phyloP scores from a whole-genome alignment of 1,140 invertebrate genomes.

The Papilio machaon region DNA sequence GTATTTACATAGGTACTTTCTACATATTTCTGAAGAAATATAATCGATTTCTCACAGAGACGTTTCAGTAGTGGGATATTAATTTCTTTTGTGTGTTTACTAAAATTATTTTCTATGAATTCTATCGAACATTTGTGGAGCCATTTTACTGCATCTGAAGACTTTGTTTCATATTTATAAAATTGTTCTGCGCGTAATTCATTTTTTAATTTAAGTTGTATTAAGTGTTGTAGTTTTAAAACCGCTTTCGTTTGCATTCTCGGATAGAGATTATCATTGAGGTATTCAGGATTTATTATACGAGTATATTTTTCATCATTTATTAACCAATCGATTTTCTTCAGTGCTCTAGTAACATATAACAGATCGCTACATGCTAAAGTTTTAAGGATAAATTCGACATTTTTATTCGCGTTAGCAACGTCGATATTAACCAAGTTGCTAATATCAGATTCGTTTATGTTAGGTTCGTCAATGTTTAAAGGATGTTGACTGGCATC shows the following conservation, averaged over 20 bases:
- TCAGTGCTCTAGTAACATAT: constrained; percentile 63
- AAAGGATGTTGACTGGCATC: constrained; percentile 41
- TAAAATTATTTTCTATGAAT: constrained; percentile 56
- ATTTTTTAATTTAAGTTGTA: constrained; percentile 58
- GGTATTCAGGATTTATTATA: constrained; percentile 64
- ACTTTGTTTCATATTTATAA: constrained; percentile 54
- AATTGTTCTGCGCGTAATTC: constrained; percentile 59
- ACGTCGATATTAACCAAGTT: constrained; percentile 67
- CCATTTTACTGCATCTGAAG: constrained; percentile 59
- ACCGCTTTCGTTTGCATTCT: constrained; percentile 59
- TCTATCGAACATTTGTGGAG: constrained; percentile 58
- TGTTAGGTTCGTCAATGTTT: constrained; percentile 34
- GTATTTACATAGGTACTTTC: constrained; percentile 41
- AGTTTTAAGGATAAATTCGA: constrained; percentile 60
- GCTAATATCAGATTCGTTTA: constrained; percentile 50
- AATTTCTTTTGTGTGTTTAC: constrained; percentile 49
- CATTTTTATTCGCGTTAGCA: constrained; percentile 55
- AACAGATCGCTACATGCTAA: constrained; percentile 60
- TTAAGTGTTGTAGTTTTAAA: constrained; percentile 55
- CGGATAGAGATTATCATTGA: constrained; percentile 57
- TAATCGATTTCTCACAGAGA: constrained; percentile 60
- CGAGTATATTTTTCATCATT: constrained; percentile 55
- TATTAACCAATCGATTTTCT: constrained; percentile 59
- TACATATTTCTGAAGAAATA: constrained; percentile 53
- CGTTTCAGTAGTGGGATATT: constrained; percentile 50